A percentile compares a stretch with the other conserved stretches of the same genome.
Conservation (phyloP, 1,140 invertebrate genomes). For the Venustaconcha ellipsiformis region DNA sequence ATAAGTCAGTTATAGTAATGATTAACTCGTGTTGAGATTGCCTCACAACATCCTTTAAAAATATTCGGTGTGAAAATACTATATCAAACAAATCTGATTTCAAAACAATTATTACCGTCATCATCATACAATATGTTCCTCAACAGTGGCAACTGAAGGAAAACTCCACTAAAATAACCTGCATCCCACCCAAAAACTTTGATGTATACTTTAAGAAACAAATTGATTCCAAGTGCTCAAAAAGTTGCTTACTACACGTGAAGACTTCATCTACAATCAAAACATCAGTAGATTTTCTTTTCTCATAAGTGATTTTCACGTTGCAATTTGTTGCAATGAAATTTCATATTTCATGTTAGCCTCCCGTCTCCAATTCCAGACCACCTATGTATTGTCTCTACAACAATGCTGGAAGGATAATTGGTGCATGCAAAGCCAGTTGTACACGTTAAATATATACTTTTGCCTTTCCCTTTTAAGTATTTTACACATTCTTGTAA, state of each 20-base stretch:
- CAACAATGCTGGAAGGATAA: slow-evolving; percentile 1
- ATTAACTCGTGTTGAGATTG: slow-evolving; percentile 2
- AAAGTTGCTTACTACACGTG: slow-evolving; percentile 16
- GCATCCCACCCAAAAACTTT: slow-evolving; percentile 8
- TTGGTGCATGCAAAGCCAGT: too few relatives aligned
- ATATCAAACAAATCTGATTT: slow-evolving; percentile 1
- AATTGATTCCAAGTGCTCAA: slow-evolving; percentile 18
- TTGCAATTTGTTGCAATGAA: not conserved
- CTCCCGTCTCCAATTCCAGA: slow-evolving; percentile 21
- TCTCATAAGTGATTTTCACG: not conserved
- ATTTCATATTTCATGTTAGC: not conserved
- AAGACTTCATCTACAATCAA: slow-evolving; percentile 17
- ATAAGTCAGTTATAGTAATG: not conserved
- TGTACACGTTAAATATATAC: slow-evolving; percentile 1
- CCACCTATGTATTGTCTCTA: slow-evolving; percentile 19
- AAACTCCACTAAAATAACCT: slow-evolving; percentile 6
- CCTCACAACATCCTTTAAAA: not conserved
- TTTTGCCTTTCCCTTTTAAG: not conserved
- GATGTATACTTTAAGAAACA: not conserved
- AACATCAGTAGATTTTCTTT: slow-evolving; percentile 5
- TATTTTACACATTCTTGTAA: not conserved
- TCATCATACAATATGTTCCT: slow-evolving; percentile 3
- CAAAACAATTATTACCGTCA: slow-evolving; percentile 15
- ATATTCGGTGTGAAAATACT: not conserved
- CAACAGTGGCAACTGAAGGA: slow-evolving; percentile 4